A percentile compares a stretch with the other conserved stretches of the same genome.
Conservation (phyloP, 2,888 invertebrate genomes). For the Drosophila neotestacea region DNA sequence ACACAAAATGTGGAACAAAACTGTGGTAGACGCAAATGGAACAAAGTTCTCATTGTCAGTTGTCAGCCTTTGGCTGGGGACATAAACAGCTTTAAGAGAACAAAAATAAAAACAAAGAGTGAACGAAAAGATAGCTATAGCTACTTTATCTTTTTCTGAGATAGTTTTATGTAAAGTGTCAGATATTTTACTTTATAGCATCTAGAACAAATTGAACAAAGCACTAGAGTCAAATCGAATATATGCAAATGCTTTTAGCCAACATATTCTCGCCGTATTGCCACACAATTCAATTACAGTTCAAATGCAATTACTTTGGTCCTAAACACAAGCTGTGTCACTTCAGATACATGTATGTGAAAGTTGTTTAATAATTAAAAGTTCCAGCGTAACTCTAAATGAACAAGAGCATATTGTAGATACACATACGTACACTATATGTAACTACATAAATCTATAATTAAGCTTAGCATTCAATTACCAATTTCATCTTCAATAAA, state of each 20-base stretch:
- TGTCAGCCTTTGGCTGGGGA: conserved; percentile 29
- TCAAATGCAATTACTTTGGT: conserved; percentile 45
- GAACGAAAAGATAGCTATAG: not conserved
- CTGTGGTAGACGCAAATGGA: conserved; percentile 58
- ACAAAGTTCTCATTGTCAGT: conserved; percentile 55
- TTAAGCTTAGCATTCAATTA: conserved; percentile 7
- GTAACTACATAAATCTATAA: not conserved
- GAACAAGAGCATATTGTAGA: not conserved
- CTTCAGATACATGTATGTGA: not conserved
- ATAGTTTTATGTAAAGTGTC: conserved; percentile 1
- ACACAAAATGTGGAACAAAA: conserved; percentile 54
- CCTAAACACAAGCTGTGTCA: conserved; percentile 11
- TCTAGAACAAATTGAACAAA: conserved; percentile 13
- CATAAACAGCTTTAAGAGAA: conserved; percentile 8
- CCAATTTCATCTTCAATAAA: not conserved
- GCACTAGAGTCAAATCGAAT: conserved; percentile 22
- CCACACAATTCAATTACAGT: conserved; percentile 49
- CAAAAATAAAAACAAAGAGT: not conserved
- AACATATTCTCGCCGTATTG: conserved; percentile 9
- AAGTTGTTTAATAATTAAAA: conserved; percentile 13
- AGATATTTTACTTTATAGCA: conserved; percentile 1
- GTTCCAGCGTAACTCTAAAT: conserved; percentile 7
- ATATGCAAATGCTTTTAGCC: conserved; percentile 46
- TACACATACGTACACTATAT: not conserved
- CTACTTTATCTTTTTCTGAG: conserved; percentile 18